A percentile compares a stretch with the other conserved stretches of the same genome.
Evolutionary conservation across 2,888 invertebrate genomes (phyloP).

Genomic region (Caenorhabditis sp.): DNA sequence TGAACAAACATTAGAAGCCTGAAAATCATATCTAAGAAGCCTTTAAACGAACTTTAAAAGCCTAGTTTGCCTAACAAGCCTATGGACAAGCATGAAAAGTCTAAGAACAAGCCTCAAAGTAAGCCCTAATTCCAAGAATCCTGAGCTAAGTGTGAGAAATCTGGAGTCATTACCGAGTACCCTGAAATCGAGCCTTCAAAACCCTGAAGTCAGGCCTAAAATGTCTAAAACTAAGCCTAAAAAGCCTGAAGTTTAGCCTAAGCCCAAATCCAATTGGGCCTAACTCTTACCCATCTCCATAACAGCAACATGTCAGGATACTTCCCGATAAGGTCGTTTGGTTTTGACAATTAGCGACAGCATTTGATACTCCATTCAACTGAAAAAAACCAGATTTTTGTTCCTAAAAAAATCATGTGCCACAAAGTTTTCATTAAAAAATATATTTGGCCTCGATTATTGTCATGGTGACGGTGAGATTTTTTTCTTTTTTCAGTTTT

Average conservation of each 20-base stretch:
- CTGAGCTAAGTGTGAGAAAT: too few species aligned
- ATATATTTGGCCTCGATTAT: too few species aligned
- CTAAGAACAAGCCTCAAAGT: too few species aligned
- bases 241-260: not conserved
- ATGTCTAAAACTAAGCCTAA: not conserved
- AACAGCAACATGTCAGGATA: constrained; percentile 37
- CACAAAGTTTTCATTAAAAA: not conserved
- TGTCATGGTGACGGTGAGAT: constrained; percentile 14
- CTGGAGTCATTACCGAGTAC: too few species aligned
- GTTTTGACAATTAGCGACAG: constrained; percentile 38
- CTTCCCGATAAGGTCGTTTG: constrained; percentile 15
- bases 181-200: too few species aligned
- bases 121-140: too few species aligned
- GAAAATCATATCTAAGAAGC: too few species aligned
- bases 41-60: too few species aligned
- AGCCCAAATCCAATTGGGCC: not conserved
- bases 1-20: too few species aligned
- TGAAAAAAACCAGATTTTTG: constrained; percentile 9
- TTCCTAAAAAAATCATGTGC: not conserved
- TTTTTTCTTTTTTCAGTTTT: not conserved
- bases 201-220: too few species aligned
- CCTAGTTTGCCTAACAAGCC: too few species aligned
- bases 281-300: constrained; percentile 36
- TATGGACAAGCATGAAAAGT: too few species aligned
- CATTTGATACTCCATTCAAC: constrained; percentile 31